Conservation (phyloP, 2,113 vertebrate genomes). For the Rostratula benghalensis region DNA sequence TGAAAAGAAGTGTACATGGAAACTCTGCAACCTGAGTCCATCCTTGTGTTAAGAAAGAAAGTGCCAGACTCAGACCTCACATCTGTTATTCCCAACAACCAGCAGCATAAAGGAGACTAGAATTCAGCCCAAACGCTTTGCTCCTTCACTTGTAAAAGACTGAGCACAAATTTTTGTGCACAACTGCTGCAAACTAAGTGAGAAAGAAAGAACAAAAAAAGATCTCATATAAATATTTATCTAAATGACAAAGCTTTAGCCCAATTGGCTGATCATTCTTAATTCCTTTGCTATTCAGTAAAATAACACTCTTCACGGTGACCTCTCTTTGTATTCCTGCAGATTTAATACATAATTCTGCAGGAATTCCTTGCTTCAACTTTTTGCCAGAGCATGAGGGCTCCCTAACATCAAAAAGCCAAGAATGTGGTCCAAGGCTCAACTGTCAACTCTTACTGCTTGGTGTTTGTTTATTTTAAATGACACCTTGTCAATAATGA, state of each 20-base stretch:
- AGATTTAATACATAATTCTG: conserved; percentile 64
- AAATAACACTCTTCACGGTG: conserved; percentile 51
- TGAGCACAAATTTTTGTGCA: background rate
- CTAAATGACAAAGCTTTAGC: conserved; percentile 36
- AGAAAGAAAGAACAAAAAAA: conserved; percentile 5
- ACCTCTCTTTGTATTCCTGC: conserved; percentile 58
- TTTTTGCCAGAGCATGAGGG: conserved; percentile 43
- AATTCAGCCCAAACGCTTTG: background rate
- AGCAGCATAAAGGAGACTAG: background rate
- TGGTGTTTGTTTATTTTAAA: conserved; percentile 48
- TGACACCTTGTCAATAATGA: conserved; percentile 48
- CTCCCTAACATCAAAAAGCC: conserved; percentile 42
- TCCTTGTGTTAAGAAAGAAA: background rate
- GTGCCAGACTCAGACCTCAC: background rate
- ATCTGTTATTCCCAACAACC: background rate
- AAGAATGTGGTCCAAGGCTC: conserved; percentile 37
- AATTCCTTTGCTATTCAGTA: conserved; percentile 63
- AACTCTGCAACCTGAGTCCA: background rate
- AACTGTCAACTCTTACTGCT: conserved; percentile 24
- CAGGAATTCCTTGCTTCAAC: conserved; percentile 54
- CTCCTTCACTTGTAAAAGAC: background rate
- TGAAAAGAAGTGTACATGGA: background rate
- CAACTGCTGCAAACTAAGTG: background rate
- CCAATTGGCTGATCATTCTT: conserved; percentile 24
- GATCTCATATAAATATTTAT: conserved; percentile 57